A percentile compares a stretch with the other conserved stretches of the same genome.
phyloP scores from a whole-genome alignment of 2,888 invertebrate species.

The Caenorhabditis sp. region DNA sequence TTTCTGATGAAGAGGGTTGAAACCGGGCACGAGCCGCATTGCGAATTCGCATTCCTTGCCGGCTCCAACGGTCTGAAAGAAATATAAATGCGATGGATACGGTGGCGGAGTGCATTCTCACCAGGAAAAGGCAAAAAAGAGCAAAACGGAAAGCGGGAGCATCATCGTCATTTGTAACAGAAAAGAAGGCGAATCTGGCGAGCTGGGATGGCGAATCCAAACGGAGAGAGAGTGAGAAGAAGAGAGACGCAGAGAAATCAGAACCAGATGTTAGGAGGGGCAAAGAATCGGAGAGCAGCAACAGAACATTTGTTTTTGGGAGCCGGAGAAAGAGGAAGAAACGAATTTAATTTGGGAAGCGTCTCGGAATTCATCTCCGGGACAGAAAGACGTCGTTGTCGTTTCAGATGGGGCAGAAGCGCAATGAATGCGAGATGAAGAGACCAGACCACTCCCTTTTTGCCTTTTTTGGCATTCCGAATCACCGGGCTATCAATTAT shows the following conservation, averaged over 20 bases:
- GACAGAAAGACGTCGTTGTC: not conserved
- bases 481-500: constrained; percentile 38
- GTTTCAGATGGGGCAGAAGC: not conserved
- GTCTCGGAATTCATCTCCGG: constrained; percentile 34
- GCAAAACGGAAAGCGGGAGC: constrained; percentile 2
- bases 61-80: constrained; percentile 32
- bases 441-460: constrained; percentile 3
- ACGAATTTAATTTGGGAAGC: not conserved
- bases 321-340: not conserved
- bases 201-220: not conserved
- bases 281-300: not conserved
- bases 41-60: constrained; percentile 57
- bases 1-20: constrained; percentile 43
- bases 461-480: constrained; percentile 4
- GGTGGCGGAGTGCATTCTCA: not conserved
- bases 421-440: constrained; percentile 4
- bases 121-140: constrained; percentile 21
- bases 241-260: constrained; percentile 7
- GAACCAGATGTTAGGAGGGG: not conserved
- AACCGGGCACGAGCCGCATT: constrained; percentile 55
- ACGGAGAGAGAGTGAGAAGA: not conserved
- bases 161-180: constrained; percentile 19
- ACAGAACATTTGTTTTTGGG: constrained; percentile 11
- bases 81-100: not conserved
- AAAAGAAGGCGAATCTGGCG: no score